Base-by-base conservation (phyloP, 2,888 invertebrate species). In the Cosmopolites sordidus region DNA sequence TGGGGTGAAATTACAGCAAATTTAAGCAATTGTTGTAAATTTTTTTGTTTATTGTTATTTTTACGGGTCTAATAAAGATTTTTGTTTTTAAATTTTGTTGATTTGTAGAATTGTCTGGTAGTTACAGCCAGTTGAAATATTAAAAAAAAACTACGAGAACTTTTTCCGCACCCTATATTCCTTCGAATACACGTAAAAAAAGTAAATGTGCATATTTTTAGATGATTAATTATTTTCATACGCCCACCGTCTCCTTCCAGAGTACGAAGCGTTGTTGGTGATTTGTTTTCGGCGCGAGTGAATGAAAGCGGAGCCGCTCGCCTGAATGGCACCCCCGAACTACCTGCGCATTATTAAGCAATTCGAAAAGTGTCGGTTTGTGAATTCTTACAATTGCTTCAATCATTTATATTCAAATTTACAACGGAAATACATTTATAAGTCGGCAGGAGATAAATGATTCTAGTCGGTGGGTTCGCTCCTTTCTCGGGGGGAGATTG, bases 221-320 rank as follows among this genome's bases (percentile, higher is more conserved):
- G 53, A 50, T 60, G 60, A 65, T 66, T 66, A 63, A 63, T 66
- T 65, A 66, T 66, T 64, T 63, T 58, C 59, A 61, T 59, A 54
- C 58, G 47, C 56, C 33, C 46, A 46, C 33, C 56, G 61, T 53
- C 55, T 54, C 62, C 59, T 60, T 60, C 60, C 60, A 61, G 60
- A 69, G 67, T 69, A 66, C 60, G 59, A 64, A 60, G 62, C 65
- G 63, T 53, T 68, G 67, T 68, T 62, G 61, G 63, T 64, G 63
- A 68, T 69, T 69, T 68, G 66, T 69, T 61, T 64, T 56, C 67
- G 58, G 57, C 53, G 55, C 45, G 52, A 57, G 39, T 65, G 62
- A 65, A 66, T 64, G 57, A 62, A 58, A 62, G 55, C 48, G 46
- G 42, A 9, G 17, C 33, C 22, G 39, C 22, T 41, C 46, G 29